Base-by-base conservation (phyloP, 1,140 invertebrate genomes). In the Drosophila punjabiensis region DNA sequence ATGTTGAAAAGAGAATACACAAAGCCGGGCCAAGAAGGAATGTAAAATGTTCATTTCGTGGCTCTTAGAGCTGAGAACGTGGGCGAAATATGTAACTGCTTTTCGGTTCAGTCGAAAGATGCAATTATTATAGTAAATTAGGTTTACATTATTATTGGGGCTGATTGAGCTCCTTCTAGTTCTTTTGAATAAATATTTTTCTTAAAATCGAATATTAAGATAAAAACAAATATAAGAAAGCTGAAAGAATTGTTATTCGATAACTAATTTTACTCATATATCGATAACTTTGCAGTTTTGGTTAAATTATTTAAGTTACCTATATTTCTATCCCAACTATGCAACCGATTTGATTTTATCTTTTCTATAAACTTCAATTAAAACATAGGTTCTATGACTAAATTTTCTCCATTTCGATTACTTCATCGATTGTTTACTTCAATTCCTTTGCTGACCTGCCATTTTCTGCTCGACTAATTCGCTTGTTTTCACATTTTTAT, bases 1-100 rank as follows among this genome's bases (percentile, higher is more conserved):
- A 63, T 64, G 39, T 41, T 37, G 35, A 76, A 73, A 75, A 43
- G 32, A 33, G 69, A 62, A 62, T 62, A 45, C 68, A 74, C 41
- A 76, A 75, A 75, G 50, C 69, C 50, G 24, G 60, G 50, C 50
- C 28, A 43, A 62, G 33, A 73, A 58, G 30, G 58, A 50, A 59
- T 39, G 30, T 30, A 32, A 39, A 47, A 48, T 39, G 37, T 47
- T 43, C 56, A 55, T 45, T 75, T 75, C 24, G 50, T 47, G 66
- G n/a, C 33, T 41, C 43, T 32, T 20, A 56, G 47, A 55, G 73
- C 48, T 61, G 74, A 33, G 48, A 58, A 28, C 32, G 52, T 58
- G 55, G 33, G 4, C 11, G 1, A 58, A 24, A 61, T n/a, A 18
- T 41, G 14, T 16, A 50, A 50, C 24, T 50, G 14, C 24, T 14